Evolutionary conservation across 2,113 vertebrate genomes (phyloP).

Genomic region (Emydura subglobosa): DNA sequence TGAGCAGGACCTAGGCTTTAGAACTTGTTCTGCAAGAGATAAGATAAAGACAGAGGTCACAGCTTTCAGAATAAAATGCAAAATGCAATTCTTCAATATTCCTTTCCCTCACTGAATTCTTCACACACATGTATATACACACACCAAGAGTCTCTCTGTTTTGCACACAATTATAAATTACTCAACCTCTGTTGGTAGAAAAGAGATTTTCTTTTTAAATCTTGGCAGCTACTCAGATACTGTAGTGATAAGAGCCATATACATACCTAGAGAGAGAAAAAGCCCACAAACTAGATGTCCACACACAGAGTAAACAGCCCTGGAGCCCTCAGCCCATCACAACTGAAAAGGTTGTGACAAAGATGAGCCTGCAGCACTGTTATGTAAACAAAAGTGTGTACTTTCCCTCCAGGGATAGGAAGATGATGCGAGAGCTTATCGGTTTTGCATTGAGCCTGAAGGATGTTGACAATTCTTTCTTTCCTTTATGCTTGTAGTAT

Average conservation of each 20-base stretch:
- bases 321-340: conserved; percentile 5
- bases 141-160: no score
- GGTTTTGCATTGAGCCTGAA: conserved; percentile 20
- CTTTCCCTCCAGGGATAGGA: conserved; percentile 6
- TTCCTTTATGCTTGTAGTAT: not conserved
- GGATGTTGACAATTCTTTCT: not conserved
- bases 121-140: not conserved
- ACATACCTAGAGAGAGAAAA: not conserved
- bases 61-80: not conserved
- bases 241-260: not conserved
- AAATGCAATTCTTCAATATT: not conserved
- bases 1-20: no score
- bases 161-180: no score
- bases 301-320: not conserved
- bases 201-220: not conserved
- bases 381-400: not conserved
- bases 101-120: not conserved
- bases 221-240: not conserved
- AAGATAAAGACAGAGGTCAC: not conserved
- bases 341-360: not conserved
- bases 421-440: conserved; percentile 53
- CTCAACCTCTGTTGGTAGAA: not conserved
- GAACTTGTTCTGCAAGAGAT: not conserved
- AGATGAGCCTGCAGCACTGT: not conserved
- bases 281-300: not conserved